Percentiles rank a stretch among this genome's conserved stretches.
Evolutionary conservation across 2,888 invertebrate species (phyloP).

Genomic region (Oligia fasciuncula): DNA sequence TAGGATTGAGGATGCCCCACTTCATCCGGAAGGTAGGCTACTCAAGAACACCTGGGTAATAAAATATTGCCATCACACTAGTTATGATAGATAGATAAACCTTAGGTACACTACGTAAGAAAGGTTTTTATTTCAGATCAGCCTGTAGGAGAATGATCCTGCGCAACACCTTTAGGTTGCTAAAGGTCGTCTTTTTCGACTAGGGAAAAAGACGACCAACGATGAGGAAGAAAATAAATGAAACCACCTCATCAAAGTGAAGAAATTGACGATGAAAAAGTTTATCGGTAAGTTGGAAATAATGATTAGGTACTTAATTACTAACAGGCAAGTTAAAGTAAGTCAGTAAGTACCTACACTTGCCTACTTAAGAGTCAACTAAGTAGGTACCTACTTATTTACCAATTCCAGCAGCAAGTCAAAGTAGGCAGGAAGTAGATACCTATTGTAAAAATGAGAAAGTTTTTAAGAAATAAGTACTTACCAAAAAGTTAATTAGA

Average conservation of each 20-base stretch:
- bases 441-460: neutral
- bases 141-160: neutral
- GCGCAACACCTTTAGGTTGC: neutral
- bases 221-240: neutral
- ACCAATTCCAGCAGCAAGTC: neutral
- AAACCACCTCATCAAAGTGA: neutral
- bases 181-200: neutral
- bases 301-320: neutral
- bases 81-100: too few species aligned
- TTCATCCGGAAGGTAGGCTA: too few species aligned
- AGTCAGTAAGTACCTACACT: neutral
- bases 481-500: constrained; percentile 46
- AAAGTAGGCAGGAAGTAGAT: neutral
- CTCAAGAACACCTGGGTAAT: neutral
- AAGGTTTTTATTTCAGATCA: neutral
- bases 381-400: neutral
- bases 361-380: too few species aligned
- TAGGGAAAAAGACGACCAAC: neutral
- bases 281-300: neutral
- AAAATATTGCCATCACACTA: neutral
- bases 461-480: constrained; percentile 19
- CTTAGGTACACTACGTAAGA: neutral
- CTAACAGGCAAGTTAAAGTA: neutral
- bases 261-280: neutral
- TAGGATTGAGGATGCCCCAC: neutral